phyloP scores from a whole-genome alignment of 2,797 vertebrate species.

The Tangara arthus region DNA sequence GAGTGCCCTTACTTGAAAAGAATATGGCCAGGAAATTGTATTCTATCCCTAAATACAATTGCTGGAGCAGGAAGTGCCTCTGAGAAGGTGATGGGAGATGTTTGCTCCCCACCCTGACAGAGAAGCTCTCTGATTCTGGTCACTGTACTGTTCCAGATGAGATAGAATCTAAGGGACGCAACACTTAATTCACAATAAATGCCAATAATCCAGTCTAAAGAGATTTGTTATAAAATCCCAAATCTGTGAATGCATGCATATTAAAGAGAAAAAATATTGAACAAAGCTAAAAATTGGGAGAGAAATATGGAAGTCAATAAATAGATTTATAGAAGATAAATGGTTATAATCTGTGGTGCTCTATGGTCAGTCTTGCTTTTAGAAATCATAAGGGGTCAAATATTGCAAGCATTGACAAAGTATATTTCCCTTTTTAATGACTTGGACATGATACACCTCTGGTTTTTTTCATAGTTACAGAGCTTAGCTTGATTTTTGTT shows the following conservation, averaged over 20 bases:
- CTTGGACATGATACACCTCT: neutral
- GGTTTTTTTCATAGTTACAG: neutral
- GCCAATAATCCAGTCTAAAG: neutral
- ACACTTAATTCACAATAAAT: neutral
- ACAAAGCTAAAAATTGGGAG: neutral
- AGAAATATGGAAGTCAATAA: neutral
- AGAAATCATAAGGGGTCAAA: neutral
- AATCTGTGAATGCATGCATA: neutral
- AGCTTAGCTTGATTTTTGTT: neutral
- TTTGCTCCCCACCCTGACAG: neutral
- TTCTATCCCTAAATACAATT: neutral
- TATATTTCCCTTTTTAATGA: neutral
- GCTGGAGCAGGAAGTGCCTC: neutral
- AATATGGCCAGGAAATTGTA: rapidly evolving
- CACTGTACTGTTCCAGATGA: neutral
- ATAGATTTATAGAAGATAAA: neutral
- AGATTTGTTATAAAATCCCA: neutral
- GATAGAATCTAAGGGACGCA: neutral
- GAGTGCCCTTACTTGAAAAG: neutral
- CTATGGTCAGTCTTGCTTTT: neutral
- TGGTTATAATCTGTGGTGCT: neutral
- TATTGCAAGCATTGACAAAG: neutral
- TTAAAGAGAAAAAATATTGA: neutral
- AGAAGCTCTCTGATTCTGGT: neutral
- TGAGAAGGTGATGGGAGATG: neutral